Base-by-base conservation (phyloP, 35 echinoderm and acorn worm species). In the Heliocidaris erythrogramma region DNA sequence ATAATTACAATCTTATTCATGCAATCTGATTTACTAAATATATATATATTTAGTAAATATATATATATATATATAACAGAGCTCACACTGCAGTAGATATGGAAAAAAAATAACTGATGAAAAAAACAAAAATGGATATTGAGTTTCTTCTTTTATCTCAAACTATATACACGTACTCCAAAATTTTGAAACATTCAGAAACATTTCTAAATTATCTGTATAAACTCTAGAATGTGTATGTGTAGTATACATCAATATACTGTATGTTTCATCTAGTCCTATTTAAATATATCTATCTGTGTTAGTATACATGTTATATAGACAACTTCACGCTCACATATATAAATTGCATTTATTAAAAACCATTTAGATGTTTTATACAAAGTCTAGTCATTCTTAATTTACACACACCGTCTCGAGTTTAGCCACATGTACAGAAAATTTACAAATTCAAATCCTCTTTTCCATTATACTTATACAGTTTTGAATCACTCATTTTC, bases 301-400 rank as follows among this genome's bases (percentile, higher is more conserved):
- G 87, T 89, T 89, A 89, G 87, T 89, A 89, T 89, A 89, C 32
- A 89, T 89, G 10, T 35, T 89, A 48, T 89, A 89, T 42, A 89
- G 87, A 89, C 87, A 89, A 89, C 47, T 17, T 89, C 87, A 89
- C 14, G 87, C 87, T 89, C 87, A 89, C 87, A 89, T 89, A 89
- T 89, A 89, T 89, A 89, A 89, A 89, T 89, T 89, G 87, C 87
- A 89, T 89, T 89, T 48, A 47, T 89, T 89, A 89, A 89, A 89
- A 86, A 89, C 42, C 87, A 89, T 89, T 4, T 89, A 89, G 31
- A 89, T 89, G 16, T 89, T 78, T 89, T 89, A 89, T 89, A 89
- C 87, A 89, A 11, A 47, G 87, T 78, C 87, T 89, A 35, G 87
- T 48, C 87, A 32, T 48, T 32, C 29, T 47, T 35, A 89, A 89